Base-by-base conservation (phyloP, 2,888 invertebrate genomes). In the Ernsta delagoae region DNA sequence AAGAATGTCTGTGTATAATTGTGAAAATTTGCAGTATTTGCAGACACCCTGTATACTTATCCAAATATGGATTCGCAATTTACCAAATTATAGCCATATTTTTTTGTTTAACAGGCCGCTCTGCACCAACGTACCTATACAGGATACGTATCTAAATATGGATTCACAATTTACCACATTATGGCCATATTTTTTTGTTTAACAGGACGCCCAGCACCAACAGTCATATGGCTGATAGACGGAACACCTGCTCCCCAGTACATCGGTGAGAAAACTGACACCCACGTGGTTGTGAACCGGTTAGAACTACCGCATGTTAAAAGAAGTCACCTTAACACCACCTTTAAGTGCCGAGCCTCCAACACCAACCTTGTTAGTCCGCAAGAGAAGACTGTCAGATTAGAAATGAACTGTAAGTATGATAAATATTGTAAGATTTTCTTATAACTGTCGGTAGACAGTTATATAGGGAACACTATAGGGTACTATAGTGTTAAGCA, bases 341-440 rank as follows among this genome's bases (percentile, higher is more conserved):
- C 97, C 43, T 98, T 96, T 93, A 97, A 96, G 86, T 98, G 98
- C 84, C 96, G 97, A 86, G 98, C 98, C 9, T 96, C 96, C 70
- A 98, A 98, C 85, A 98, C 98, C 57, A 97, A 97, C 86, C 95
- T 98, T 72, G 97, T 97, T 85, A 95, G 96, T 83, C 97, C 98
- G 1, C 95, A 96, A 69, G 97, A 98, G 87, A 96, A 96, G 84
- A 96, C 96, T 74, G 96, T 98, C 77, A 95, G 97, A 78, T 94
- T 98, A 78, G 97, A 98, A 86, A 95, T 98, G 94, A 95, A 97
- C 83, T 91, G 98, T 98, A 89, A 96, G 97, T 96, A 72, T 59
- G n/a, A 36, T 39, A 16, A 16, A 16, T 16, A 16, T 16, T 16
- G n/a, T n/a, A n/a, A n/a, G n/a, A n/a, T n/a, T n/a, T n/a, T n/a